Evolutionary conservation across 2,113 vertebrate species (phyloP).

Genomic region (Embiotoca jacksoni): DNA sequence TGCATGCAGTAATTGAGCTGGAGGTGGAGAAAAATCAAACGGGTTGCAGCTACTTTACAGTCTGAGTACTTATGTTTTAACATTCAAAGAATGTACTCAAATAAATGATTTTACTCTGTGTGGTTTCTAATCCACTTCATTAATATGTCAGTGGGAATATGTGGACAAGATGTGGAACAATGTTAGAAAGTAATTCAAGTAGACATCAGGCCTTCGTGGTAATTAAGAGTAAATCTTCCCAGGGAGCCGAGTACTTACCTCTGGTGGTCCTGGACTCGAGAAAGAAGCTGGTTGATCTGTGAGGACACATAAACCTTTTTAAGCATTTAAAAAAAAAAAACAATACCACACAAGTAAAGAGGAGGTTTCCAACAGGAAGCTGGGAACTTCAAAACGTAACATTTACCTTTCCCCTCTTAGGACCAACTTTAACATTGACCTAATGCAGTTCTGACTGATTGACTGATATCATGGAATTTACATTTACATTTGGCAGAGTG

Average conservation of each 20-base stretch:
- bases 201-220: no score
- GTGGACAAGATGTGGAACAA: neutral
- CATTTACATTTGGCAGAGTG: no score
- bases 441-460: no score
- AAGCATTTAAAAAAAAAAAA: conserved; percentile 1
- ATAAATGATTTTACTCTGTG: neutral
- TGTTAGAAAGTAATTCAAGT: no score
- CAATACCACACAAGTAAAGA: no score
- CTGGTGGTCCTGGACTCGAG: conserved; percentile 81
- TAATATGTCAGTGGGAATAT: neutral
- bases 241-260: conserved; percentile 60
- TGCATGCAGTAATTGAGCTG: neutral
- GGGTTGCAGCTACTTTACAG: neutral
- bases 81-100: neutral
- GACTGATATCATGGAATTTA: no score
- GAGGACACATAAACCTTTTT: conserved; percentile 23
- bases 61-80: neutral
- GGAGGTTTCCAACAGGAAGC: no score
- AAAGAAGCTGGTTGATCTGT: conserved; percentile 83
- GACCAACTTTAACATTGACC: no score
- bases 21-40: neutral
- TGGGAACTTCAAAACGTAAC: no score
- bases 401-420: no score
- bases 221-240: neutral
- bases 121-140: neutral